Base-by-base conservation (phyloP, 1,140 invertebrate species). In the Papilio machaon region DNA sequence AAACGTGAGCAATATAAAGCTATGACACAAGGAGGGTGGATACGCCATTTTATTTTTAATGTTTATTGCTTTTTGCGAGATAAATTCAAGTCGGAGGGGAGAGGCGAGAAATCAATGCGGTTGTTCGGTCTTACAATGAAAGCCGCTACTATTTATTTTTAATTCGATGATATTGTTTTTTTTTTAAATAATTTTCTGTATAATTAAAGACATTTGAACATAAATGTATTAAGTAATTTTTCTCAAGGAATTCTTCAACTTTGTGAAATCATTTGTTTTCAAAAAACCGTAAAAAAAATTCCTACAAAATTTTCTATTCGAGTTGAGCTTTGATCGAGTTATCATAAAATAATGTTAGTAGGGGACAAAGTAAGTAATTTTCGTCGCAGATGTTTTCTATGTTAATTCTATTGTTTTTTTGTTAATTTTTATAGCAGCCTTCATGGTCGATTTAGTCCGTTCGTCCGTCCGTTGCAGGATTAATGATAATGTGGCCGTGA, bases 371-470 rank as follows among this genome's bases (percentile, higher is more conserved):
- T 80, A 83, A 85, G 84, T 87, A 86, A 89, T 92, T 93, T 88
- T 88, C 85, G 84, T 86, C 89, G 85, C 92, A 94, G 92, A 94
- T 94, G 92, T 92, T 94, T 93, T 93, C 91, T 93, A 94, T 94
- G 92, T 92, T 91, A 94, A 94, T 94, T 91, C 91, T 90, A 94
- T 94, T 94, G 91, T 93, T 92, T 94, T 94, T 94, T 94, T 92
- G 90, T 92, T 92, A 92, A 94, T 92, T 92, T 93, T 94, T 94
- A 92, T 92, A 89, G 85, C 85, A 86, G 76, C 86, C 85, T 91
- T 92, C 91, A 92, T 91, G 92, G 89, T 91, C 92, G 92, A 94
- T 94, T 94, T 92, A 92, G 89, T 88, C 88, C 85, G 81, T 85
- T 86, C 85, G 86, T 81, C 84, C 88, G 87, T 91, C 91, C 87